Percentiles rank a stretch among this genome's conserved stretches.
Conservation (phyloP, 2,113 vertebrate genomes). For the Oncorhynchus clarkii region DNA sequence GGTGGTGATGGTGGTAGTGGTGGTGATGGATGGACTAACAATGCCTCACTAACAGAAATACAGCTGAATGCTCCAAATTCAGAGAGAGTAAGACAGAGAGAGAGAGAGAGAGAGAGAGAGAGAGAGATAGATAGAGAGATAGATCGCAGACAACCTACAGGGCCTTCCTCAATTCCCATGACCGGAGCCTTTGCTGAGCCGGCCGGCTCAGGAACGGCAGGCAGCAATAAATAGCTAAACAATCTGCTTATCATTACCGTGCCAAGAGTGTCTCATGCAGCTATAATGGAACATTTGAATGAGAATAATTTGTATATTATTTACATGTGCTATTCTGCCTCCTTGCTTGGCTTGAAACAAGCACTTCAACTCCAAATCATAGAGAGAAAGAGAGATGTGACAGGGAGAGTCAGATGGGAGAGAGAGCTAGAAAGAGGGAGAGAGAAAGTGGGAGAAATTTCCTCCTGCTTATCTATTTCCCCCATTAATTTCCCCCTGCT, state of each 20-base stretch:
- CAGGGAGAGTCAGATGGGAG: background rate
- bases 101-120: too few relatives aligned
- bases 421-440: background rate
- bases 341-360: conserved; percentile 3
- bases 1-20: background rate
- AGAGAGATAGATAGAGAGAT: background rate
- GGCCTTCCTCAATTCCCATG: background rate
- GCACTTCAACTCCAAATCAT: background rate
- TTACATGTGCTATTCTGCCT: background rate
- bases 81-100: background rate
- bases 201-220: background rate
- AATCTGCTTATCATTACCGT: conserved; percentile 9
- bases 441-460: too few relatives aligned
- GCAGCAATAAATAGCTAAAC: conserved; percentile 3
- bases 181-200: background rate
- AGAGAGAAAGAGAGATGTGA: background rate
- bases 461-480: background rate
- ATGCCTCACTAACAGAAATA: background rate
- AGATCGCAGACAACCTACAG: background rate
- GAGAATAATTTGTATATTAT: background rate
- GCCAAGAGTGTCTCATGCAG: background rate
- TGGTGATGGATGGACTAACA: background rate
- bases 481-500: background rate
- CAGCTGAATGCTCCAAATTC: background rate
- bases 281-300: conserved; percentile 1